Evolutionary conservation across 2,888 invertebrate genomes (phyloP).

Genomic region (Polydrusus tereticollis): DNA sequence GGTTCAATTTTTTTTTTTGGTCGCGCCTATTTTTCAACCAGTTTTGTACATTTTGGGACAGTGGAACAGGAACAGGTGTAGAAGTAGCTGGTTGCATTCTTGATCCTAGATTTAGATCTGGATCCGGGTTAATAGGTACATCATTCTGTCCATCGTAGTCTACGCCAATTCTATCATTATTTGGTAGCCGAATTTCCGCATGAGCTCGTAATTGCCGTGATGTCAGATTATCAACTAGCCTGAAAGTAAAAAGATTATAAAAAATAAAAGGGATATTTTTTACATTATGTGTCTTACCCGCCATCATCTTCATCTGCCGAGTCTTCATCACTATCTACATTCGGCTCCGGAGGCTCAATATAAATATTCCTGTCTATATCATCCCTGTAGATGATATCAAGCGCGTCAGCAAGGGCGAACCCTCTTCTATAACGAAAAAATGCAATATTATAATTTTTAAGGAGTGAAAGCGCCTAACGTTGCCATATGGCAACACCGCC

Average conservation of each 20-base stretch:
- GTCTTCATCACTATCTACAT: slow-evolving; percentile 35
- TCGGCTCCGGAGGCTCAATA: slow-evolving; percentile 39
- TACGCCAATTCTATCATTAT: slow-evolving; percentile 26
- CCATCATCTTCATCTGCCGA: slow-evolving; percentile 40
- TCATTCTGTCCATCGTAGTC: slow-evolving; percentile 20
- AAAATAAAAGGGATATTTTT: background rate
- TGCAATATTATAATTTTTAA: background rate
- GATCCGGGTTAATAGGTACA: background rate
- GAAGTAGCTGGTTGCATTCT: background rate
- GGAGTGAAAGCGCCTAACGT: slow-evolving; percentile 3
- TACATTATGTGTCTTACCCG: slow-evolving; percentile 16
- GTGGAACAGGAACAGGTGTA: background rate
- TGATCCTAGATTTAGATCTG: background rate
- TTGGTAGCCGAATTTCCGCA: slow-evolving; percentile 33
- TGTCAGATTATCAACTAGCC: slow-evolving; percentile 39
- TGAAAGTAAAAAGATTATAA: slow-evolving; percentile 3
- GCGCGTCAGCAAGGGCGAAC: slow-evolving; percentile 21
- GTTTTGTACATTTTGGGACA: no score
- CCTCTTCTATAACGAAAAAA: slow-evolving; percentile 28
- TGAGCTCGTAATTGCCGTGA: slow-evolving; percentile 32
- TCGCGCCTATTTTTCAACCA: no score
- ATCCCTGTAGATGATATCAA: slow-evolving; percentile 28
- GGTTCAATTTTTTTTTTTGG: no score
- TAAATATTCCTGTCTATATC: slow-evolving; percentile 20
- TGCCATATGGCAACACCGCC: background rate